These are phyloP conservation scores for Trypoxylon attenuatum DNA, from an alignment of 2,888 invertebrate genomes.

Conservation along the genomic window DNA sequence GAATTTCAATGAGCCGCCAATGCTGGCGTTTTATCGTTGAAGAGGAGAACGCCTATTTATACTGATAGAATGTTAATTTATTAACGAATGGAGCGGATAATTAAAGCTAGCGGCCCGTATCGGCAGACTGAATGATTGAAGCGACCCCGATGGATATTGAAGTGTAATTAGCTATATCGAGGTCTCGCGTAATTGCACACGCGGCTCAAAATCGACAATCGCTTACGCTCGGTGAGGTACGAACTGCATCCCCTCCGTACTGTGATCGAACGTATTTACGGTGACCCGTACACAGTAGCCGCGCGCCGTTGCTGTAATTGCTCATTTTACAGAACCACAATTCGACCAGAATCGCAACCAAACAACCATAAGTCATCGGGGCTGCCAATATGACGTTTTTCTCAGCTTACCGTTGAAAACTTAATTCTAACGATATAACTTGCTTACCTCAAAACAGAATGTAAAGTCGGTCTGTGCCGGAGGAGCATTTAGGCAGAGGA, in stretches of 20 bases:
- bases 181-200: slow-evolving; percentile 53
- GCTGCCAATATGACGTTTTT: no score
- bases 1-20: no score
- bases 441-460: no score
- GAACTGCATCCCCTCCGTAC: neutral
- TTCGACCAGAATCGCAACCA: neutral
- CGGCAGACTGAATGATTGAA: slow-evolving; percentile 44
- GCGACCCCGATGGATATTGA: slow-evolving; percentile 46
- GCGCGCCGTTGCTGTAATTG: neutral
- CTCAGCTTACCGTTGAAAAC: no score
- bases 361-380: no score
- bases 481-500: no score
- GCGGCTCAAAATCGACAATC: slow-evolving; percentile 36
- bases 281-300: neutral
- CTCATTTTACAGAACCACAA: neutral
- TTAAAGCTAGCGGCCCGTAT: slow-evolving; percentile 48
- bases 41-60: slow-evolving; percentile 27
- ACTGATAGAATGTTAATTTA: slow-evolving; percentile 41
- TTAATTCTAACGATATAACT: no score
- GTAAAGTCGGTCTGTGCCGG: no score
- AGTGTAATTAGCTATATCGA: slow-evolving; percentile 53
- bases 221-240: neutral
- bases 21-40: no score
- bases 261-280: neutral
- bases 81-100: slow-evolving; percentile 42